phyloP scores from a whole-genome alignment of 2,113 vertebrate species.

The Catagonus wagneri region DNA sequence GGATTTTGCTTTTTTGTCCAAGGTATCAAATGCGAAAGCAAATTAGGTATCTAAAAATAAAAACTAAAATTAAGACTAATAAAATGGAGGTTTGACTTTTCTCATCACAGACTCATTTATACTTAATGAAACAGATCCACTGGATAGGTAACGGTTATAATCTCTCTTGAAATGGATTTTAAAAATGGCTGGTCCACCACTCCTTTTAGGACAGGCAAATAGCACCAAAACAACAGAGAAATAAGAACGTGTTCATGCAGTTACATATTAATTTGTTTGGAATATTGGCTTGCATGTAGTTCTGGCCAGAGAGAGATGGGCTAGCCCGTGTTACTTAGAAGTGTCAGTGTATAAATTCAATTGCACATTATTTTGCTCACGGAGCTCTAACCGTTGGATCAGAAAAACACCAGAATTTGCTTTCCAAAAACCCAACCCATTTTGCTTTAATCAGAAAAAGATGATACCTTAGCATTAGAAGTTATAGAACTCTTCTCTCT shows the following conservation, averaged over 20 bases:
- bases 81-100: conserved; percentile 81
- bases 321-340: neutral
- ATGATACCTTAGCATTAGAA: neutral
- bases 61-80: conserved; percentile 86
- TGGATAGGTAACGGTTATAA: conserved; percentile 80
- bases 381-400: neutral
- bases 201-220: conserved; percentile 47
- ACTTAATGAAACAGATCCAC: conserved; percentile 80
- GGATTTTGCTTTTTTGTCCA: conserved; percentile 81
- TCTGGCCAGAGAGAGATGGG: neutral
- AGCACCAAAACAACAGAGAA: conserved; percentile 17
- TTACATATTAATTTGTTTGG: conserved; percentile 32
- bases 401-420: neutral
- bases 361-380: neutral
- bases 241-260: neutral
- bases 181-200: conserved; percentile 45
- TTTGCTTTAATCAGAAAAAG: neutral
- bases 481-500: neutral
- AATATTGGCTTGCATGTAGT: neutral
- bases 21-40: conserved; percentile 85
- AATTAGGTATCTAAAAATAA: conserved; percentile 88
- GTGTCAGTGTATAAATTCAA: neutral
- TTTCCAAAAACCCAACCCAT: neutral
- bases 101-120: conserved; percentile 82
- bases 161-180: conserved; percentile 73